These are phyloP conservation scores for Heterocephalus glaber DNA, from an alignment of 2,113 vertebrate genomes.

Conservation along the genomic window DNA sequence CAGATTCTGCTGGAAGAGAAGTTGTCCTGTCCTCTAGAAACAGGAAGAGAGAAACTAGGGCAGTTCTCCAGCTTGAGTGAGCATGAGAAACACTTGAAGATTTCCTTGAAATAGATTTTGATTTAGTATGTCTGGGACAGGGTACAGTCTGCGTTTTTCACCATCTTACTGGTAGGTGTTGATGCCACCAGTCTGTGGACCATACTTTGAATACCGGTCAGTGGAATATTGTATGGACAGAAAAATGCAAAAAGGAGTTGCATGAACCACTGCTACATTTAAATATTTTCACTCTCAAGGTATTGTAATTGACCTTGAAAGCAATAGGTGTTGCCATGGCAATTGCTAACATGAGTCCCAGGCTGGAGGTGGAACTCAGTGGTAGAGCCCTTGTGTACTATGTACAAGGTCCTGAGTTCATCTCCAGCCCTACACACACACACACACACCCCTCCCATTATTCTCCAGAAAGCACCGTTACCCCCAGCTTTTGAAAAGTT, in stretches of 20 bases:
- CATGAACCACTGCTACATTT: not conserved
- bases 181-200: not conserved
- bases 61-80: not conserved
- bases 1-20: not conserved
- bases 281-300: constrained; percentile 30
- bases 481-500: constrained; percentile 6
- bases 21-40: not conserved
- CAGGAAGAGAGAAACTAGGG: not conserved
- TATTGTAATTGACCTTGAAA: not conserved
- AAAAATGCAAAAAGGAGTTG: not conserved
- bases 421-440: not conserved
- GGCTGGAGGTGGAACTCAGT: not conserved
- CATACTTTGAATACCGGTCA: not conserved
- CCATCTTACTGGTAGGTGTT: not conserved
- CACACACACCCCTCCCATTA: not conserved
- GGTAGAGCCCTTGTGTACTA: not conserved
- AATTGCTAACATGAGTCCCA: constrained; percentile 41
- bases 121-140: not conserved
- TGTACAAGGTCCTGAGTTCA: not conserved
- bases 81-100: not conserved
- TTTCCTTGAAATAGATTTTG: not conserved
- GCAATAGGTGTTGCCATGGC: not conserved
- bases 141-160: not conserved
- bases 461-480: not conserved
- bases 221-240: not conserved